Evolutionary conservation across 2,888 invertebrate species (phyloP), one percentile per base, ranked within the genome.

Genomic region (Salticus scenicus): DNA sequence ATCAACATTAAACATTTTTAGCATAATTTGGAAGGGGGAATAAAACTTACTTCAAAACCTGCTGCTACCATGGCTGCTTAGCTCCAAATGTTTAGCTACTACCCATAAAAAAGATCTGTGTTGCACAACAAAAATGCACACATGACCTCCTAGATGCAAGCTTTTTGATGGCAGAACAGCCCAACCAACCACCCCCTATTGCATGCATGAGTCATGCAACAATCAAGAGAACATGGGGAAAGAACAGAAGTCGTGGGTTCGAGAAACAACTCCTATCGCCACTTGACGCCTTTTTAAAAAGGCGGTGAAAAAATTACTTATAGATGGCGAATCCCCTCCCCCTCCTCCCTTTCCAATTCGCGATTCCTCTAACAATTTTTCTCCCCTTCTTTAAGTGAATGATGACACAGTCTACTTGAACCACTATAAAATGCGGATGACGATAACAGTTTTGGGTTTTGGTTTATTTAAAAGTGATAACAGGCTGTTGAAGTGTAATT

Each of bases 391-490:
- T 51, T n/a, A 17, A 37, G 20, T 64, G 70, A 42, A 42, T 33
- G 69, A 73, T 84, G 83, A 84, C 83, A 84, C 30, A 73, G 72
- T 31, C 66, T 77, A 77, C 83, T 84, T 72, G 72, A 73, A 37
- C 12, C 17, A 24, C 28, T 57, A 33, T 37, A 47, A n/a, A 30
- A 7, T n/a, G 37, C 17, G 7, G 24, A 66, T 17, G 30, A 31
- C 14, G 66, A 66, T 66, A 66, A 66, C 63, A 27, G 12, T 24
- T 12, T 30, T 30, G 31, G 12, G 17, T 31, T 66, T 57, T 24
- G 57, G 42, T 63, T 66, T 7, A 17, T 30, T 30, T 41, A 24
- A 24, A 69, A 69, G 69, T 33, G 37, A 27, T 24, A 37, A 41
- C 37, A 69, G 69, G 69, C 30, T 66, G 66, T 17, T 4, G 30